Conservation (phyloP, 2,797 vertebrate genomes). For the Cottoperca gobio region DNA sequence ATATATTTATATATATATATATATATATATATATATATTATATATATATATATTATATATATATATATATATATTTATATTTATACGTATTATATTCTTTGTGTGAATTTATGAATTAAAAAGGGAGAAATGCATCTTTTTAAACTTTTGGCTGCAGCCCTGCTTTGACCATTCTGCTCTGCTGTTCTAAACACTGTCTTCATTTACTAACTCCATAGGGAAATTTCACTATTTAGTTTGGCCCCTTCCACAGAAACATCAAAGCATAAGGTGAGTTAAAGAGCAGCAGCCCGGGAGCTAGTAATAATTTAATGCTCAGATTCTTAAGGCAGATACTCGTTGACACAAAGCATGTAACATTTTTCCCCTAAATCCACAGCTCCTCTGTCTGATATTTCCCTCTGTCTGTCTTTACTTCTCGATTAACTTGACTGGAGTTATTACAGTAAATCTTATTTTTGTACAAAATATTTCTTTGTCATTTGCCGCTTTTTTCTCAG, state of each 20-base stretch:
- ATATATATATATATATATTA: no score
- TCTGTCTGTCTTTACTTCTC: neutral
- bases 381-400: conserved; percentile 10
- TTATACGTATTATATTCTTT: conserved; percentile 41
- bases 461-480: conserved; percentile 25
- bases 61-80: no score
- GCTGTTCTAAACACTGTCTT: conserved; percentile 53
- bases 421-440: conserved; percentile 4
- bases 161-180: conserved; percentile 26
- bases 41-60: no score
- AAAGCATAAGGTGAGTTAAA: conserved; percentile 60
- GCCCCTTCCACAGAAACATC: conserved; percentile 48
- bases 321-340: conserved; percentile 50
- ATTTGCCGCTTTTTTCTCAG: conserved; percentile 22
- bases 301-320: conserved; percentile 57
- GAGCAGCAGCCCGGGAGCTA: conserved; percentile 54
- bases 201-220: conserved; percentile 58
- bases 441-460: conserved; percentile 7
- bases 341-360: conserved; percentile 38
- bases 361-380: conserved; percentile 21
- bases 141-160: conserved; percentile 19
- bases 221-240: conserved; percentile 59
- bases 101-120: conserved; percentile 24
- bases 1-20: no score
- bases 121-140: conserved; percentile 22